These are phyloP conservation scores for Cynoglossus semilaevis DNA, from an alignment of 2,113 vertebrate species.

Conservation along the genomic window DNA sequence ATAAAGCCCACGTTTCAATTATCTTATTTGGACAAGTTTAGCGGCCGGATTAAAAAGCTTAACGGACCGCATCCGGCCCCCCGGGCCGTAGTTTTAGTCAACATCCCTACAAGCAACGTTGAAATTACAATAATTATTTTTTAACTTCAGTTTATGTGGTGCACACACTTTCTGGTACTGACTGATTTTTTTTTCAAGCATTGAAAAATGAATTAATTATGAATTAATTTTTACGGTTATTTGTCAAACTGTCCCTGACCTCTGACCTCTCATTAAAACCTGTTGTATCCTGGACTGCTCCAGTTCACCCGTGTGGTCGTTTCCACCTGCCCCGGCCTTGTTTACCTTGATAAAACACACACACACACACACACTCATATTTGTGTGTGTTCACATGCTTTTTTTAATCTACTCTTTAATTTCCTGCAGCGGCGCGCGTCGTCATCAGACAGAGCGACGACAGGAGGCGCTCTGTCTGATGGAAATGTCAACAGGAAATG, in stretches of 20 bases:
- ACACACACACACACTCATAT: neutral
- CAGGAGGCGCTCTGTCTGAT: neutral
- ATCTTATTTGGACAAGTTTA: no score
- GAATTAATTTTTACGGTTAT: no score
- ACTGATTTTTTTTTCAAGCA: no score
- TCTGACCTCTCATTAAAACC: slow-evolving; percentile 49
- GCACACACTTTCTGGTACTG: no score
- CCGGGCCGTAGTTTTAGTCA: no score
- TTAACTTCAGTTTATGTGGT: no score
- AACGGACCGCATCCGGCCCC: no score
- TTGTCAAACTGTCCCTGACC: slow-evolving; percentile 35
- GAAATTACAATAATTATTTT: no score
- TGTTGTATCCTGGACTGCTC: slow-evolving; percentile 18
- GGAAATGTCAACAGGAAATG: slow-evolving; percentile 47
- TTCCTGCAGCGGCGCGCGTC: slow-evolving; percentile 35
- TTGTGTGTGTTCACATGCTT: slow-evolving; percentile 8
- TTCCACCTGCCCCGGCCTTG: neutral
- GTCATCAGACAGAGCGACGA: neutral
- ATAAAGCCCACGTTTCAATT: no score
- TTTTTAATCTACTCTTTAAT: slow-evolving; percentile 56
- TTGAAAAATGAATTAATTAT: no score
- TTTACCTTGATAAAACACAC: neutral
- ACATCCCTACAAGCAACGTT: no score
- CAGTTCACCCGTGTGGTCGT: slow-evolving; percentile 14
- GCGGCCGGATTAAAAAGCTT: no score